Percentiles rank a stretch among this genome's conserved stretches.
phyloP scores from a whole-genome alignment of 2,113 vertebrate species.

The Zosterops borbonicus region DNA sequence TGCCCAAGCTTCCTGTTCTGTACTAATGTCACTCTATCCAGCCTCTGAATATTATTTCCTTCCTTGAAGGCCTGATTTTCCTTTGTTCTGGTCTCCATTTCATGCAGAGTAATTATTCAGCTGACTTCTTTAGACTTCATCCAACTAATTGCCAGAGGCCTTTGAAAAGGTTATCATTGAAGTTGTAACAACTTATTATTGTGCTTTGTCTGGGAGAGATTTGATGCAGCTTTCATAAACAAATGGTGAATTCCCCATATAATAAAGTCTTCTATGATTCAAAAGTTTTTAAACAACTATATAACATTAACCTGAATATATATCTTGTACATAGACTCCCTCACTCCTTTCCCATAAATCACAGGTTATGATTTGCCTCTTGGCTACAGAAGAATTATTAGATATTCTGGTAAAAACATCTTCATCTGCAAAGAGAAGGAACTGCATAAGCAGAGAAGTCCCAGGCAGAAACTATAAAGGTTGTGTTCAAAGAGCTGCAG shows the following conservation, averaged over 20 bases:
- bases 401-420: background rate
- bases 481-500: background rate
- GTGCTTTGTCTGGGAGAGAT: background rate
- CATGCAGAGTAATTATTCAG: background rate
- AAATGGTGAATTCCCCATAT: background rate
- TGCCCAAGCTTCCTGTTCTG: background rate
- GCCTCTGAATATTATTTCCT: background rate
- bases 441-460: background rate
- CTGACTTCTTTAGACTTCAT: slow-evolving; percentile 8
- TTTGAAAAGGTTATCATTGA: slow-evolving; percentile 28
- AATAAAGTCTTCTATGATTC: background rate
- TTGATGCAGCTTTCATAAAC: slow-evolving; percentile 18
- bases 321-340: background rate
- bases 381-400: background rate
- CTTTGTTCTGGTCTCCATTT: background rate
- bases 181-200: background rate
- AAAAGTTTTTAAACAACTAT: background rate
- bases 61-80: slow-evolving; percentile 30
- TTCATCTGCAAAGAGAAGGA: background rate
- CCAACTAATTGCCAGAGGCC: background rate
- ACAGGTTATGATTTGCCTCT: background rate
- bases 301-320: background rate
- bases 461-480: background rate
- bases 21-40: background rate
- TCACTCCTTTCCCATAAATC: background rate